Evolutionary conservation across 2,113 vertebrate species (phyloP).

Genomic region (Peromyscus californicus): DNA sequence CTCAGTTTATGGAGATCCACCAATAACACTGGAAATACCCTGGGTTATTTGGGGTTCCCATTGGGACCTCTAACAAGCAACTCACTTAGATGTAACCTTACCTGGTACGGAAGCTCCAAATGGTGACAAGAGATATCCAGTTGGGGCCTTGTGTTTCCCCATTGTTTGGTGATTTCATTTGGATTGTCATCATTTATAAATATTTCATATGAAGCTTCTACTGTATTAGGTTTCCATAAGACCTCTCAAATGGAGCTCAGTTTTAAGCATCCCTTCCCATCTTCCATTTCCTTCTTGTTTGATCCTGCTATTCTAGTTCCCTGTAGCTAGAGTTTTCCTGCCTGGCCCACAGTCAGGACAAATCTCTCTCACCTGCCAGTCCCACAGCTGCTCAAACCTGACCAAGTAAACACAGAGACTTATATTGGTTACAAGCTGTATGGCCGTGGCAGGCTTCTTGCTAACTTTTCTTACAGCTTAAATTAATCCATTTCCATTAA

Average conservation of each 20-base stretch:
- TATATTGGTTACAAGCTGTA: too few species aligned
- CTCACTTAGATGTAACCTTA: not conserved
- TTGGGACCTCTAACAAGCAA: not conserved
- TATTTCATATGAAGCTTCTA: not conserved
- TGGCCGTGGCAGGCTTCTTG: too few species aligned
- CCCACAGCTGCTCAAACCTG: too few species aligned
- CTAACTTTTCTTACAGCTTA: too few species aligned
- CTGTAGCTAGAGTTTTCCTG: too few species aligned
- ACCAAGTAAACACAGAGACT: too few species aligned
- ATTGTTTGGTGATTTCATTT: not conserved
- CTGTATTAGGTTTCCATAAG: not conserved
- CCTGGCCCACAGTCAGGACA: too few species aligned
- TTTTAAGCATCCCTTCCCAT: not conserved
- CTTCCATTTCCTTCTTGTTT: not conserved
- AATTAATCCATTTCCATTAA: too few species aligned
- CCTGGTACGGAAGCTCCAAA: not conserved
- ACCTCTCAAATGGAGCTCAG: not conserved
- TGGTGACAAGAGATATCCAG: not conserved
- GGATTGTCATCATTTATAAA: not conserved
- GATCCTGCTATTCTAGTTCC: not conserved
- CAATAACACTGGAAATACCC: not conserved
- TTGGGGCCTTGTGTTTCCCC: not conserved
- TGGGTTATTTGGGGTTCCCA: not conserved
- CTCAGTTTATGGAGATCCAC: not conserved
- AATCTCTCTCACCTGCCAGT: too few species aligned